Evolutionary conservation across 2,113 vertebrate species (phyloP).

Genomic region (Paraplagusia blochii): DNA sequence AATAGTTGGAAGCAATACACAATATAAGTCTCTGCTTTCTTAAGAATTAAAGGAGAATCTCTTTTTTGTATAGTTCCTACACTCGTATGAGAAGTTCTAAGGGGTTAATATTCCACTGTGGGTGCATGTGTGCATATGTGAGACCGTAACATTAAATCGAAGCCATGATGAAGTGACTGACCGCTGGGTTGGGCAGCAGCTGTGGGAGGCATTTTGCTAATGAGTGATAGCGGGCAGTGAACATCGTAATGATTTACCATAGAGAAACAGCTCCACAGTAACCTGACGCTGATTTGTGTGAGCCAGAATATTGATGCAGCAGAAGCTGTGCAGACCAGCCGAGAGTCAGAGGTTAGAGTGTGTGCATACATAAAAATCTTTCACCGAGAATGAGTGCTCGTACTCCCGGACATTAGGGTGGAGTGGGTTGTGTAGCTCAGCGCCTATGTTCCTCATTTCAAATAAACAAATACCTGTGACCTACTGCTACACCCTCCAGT

Average conservation of each 20-base stretch:
- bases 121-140: neutral
- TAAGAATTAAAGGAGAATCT: too few species aligned
- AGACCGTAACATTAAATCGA: slow-evolving; percentile 17
- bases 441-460: too few species aligned
- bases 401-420: neutral
- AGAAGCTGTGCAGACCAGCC: neutral
- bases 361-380: neutral
- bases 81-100: neutral
- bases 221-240: slow-evolving; percentile 29
- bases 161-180: slow-evolving; percentile 11
- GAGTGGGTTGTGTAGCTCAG: neutral
- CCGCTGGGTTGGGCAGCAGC: slow-evolving; percentile 15
- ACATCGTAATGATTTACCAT: slow-evolving; percentile 33
- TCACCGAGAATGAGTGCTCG: neutral
- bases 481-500: too few species aligned
- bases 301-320: slow-evolving; percentile 8
- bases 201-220: slow-evolving; percentile 32
- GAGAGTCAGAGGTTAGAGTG: neutral
- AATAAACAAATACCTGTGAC: too few species aligned
- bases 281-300: slow-evolving; percentile 27
- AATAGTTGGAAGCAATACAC: too few species aligned
- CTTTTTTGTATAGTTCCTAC: too few species aligned
- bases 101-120: slow-evolving; percentile 15
- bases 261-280: slow-evolving; percentile 19
- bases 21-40: too few species aligned